These are phyloP conservation scores for Carcina quercana DNA, from an alignment of 2,888 invertebrate species.

Conservation along the genomic window DNA sequence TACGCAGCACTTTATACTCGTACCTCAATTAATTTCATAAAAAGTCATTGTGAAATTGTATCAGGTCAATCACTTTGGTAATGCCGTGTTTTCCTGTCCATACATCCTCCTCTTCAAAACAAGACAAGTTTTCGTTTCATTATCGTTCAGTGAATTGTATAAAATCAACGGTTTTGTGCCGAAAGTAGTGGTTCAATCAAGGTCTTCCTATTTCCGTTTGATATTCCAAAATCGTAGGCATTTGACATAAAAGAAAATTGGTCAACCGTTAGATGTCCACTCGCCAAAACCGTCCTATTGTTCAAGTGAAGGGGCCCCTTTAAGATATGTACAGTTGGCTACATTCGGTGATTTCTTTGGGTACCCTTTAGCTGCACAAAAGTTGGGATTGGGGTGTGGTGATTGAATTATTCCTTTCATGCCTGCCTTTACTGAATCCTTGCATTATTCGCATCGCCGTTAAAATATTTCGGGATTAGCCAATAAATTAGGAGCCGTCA, in stretches of 20 bases:
- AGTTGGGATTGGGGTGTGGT: conserved; percentile 34
- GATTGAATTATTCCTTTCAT: conserved; percentile 38
- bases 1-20: too few relatives aligned
- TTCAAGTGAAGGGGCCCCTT: conserved; percentile 57
- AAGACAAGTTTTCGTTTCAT: too few relatives aligned
- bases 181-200: conserved; percentile 60
- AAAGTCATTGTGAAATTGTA: too few relatives aligned
- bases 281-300: conserved; percentile 59
- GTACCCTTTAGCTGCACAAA: conserved; percentile 35
- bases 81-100: too few relatives aligned
- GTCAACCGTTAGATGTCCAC: conserved; percentile 70
- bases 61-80: too few relatives aligned
- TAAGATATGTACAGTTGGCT: conserved; percentile 53
- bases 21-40: too few relatives aligned
- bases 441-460: too few relatives aligned
- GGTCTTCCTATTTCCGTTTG: conserved; percentile 48
- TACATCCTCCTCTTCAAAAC: too few relatives aligned
- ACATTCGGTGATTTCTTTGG: conserved; percentile 37
- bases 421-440: too few relatives aligned
- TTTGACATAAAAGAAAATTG: conserved; percentile 69
- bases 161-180: conserved; percentile 51
- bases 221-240: conserved; percentile 62
- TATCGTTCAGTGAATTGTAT: conserved; percentile 48
- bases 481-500: too few relatives aligned
- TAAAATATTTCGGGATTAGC: too few relatives aligned